Base-by-base conservation (phyloP, 2,888 invertebrate species). In the Ectobius pallidus region DNA sequence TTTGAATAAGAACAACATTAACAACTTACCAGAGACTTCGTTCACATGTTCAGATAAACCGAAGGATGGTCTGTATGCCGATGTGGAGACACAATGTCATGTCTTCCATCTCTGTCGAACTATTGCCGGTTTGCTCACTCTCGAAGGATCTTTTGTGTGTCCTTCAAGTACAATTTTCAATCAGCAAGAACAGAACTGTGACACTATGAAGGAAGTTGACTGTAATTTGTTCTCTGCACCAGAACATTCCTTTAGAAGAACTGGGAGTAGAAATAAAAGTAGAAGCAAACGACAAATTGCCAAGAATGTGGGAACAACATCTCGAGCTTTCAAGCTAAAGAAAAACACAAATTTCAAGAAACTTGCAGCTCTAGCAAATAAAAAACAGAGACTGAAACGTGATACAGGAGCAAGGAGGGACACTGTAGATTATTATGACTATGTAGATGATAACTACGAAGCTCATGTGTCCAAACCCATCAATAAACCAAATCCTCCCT, bases 391-490 rank as follows among this genome's bases (percentile, higher is more conserved):
- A 9, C 22, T 16, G 3, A 70, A 61, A 27, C 70, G 61, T 44
- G 27, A 61, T 1, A 27, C 18, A 25, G 1, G 25, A 27, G 27
- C 14, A 25, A 27, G 25, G 2, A 70, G n/a, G 14, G 70, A 70
- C 25, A 27, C 39, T 11, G 34, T 42, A 27, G 61, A 70, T 25
- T 70, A 61, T 9, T 70, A 70, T 70, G 70, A 70, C n/a, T 70
- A 70, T 70, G 70, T 70, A n/a, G 70, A 70, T 30, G 70, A 70
- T 61, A 70, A 61, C 42, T 70, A 70, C 61, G 70, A 70, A 42
- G 70, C 70, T n/a, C 30, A 70, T 39, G 30, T n/a, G n/a, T 18
- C 25, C 6, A 63, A 63, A 39, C 63, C 63, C n/a, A 39, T 7
- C 18, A 39, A 63, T 25, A 63, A 14, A 20, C 49, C 20, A 18